These are phyloP conservation scores for Poeciliopsis paucimaculata DNA, from an alignment of 2,797 vertebrate species.

Conservation along the genomic window DNA sequence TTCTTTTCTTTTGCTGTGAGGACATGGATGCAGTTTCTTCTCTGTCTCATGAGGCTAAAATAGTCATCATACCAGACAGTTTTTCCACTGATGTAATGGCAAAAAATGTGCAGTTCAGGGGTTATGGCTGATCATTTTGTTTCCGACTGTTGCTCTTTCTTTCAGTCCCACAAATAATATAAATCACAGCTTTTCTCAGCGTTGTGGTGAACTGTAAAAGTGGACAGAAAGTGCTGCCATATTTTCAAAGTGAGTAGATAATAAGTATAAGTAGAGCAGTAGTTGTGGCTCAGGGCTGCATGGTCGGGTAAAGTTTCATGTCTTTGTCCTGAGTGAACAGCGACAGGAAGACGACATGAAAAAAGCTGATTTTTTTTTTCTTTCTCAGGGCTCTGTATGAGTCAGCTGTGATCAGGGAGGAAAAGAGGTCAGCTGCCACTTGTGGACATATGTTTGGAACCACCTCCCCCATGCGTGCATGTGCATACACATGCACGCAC, in stretches of 20 bases:
- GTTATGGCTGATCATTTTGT: constrained; percentile 51
- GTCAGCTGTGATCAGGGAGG: constrained; percentile 59
- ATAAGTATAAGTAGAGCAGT: constrained; percentile 52
- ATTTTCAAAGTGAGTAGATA: constrained; percentile 30
- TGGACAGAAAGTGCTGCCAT: constrained; percentile 34
- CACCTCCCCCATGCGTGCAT: neutral
- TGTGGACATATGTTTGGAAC: constrained; percentile 40
- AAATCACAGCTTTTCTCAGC: constrained; percentile 31
- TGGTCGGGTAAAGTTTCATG: constrained; percentile 29
- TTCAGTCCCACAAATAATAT: constrained; percentile 10
- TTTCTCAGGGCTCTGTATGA: constrained; percentile 37
- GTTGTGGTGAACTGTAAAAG: constrained; percentile 4
- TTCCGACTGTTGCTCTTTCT: constrained; percentile 35
- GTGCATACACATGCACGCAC: neutral
- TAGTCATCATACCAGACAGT: constrained; percentile 26
- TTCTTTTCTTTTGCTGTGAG: constrained; percentile 7
- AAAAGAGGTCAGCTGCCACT: constrained; percentile 63
- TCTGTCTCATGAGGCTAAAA: constrained; percentile 22
- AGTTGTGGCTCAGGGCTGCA: constrained; percentile 16
- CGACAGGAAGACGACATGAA: constrained; percentile 45
- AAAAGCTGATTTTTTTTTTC: constrained; percentile 15
- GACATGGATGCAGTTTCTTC: constrained; percentile 5
- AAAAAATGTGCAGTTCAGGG: constrained; percentile 28
- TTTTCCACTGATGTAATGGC: constrained; percentile 51
- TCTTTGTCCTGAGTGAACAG: constrained; percentile 22